These are phyloP conservation scores for Metridium senile DNA, from an alignment of 92 coral and sea anemone species.

Conservation along the genomic window DNA sequence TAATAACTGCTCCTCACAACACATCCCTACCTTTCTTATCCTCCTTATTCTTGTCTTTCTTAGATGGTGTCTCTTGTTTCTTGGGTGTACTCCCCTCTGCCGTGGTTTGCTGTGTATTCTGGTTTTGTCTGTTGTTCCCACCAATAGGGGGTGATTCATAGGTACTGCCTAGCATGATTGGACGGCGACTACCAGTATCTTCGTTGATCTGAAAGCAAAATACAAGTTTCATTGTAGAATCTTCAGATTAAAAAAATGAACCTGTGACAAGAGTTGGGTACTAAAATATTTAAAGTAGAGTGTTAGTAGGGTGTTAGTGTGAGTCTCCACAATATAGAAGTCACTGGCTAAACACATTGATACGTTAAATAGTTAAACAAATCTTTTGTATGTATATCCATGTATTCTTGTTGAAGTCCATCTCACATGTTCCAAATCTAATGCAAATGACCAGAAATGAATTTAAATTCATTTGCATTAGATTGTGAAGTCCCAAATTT, in stretches of 20 bases:
- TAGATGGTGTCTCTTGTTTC: slow-evolving; percentile 6
- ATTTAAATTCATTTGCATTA: no score
- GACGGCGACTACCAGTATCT: slow-evolving; percentile 93
- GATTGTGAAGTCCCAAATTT: no score
- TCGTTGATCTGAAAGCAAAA: slow-evolving; percentile 77
- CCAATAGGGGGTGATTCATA: slow-evolving; percentile 19
- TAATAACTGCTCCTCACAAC: not conserved
- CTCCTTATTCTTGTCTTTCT: slow-evolving; percentile 17
- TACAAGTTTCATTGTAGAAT: not conserved
- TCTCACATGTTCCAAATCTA: no score
- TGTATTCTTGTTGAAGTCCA: no score
- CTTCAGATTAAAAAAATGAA: not conserved
- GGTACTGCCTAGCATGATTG: slow-evolving; percentile 86
- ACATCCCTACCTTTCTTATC: slow-evolving; percentile 13
- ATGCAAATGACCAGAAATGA: no score
- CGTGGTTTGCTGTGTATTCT: slow-evolving; percentile 10
- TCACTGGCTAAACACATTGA: no score
- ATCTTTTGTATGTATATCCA: no score
- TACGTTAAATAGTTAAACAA: no score
- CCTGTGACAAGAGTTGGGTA: no score
- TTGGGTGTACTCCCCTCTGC: slow-evolving; percentile 29
- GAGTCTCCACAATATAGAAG: no score
- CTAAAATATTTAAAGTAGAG: not conserved
- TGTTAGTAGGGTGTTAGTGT: no score
- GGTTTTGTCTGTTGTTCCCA: slow-evolving; percentile 17